Evolutionary conservation across 2,113 vertebrate genomes (phyloP).

Genomic region (Balaenoptera acutorostrata): DNA sequence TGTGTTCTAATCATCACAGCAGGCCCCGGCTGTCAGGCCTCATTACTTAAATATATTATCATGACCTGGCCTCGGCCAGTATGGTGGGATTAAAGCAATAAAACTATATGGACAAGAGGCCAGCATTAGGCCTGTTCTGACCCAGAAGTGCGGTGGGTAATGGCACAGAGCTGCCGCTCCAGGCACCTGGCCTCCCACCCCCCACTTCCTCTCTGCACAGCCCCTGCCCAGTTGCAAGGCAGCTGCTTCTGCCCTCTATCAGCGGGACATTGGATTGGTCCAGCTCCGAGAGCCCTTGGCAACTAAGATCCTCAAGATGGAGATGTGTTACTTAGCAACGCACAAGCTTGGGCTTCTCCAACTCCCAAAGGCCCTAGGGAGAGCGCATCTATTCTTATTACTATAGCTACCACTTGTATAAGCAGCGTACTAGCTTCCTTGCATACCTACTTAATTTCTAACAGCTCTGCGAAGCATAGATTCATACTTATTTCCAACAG

Average conservation of each 20-base stretch:
- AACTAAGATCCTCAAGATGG: not conserved
- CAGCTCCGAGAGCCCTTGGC: not conserved
- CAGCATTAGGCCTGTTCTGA: not conserved
- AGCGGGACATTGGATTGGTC: not conserved
- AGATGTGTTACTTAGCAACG: not conserved
- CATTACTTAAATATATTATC: constrained; percentile 60
- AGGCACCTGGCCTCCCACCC: not conserved
- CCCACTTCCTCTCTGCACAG: not conserved
- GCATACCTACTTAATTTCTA: not conserved
- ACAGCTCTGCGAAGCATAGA: not conserved
- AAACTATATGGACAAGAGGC: constrained; percentile 61
- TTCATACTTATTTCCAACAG: not conserved
- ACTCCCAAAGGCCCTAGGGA: not conserved
- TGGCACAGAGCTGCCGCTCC: not conserved
- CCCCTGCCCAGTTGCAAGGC: not conserved
- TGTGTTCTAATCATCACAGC: constrained; percentile 57
- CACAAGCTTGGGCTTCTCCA: not conserved
- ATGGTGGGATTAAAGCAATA: constrained; percentile 60
- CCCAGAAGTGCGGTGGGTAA: not conserved
- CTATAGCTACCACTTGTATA: not conserved
- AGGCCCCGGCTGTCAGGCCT: constrained; percentile 60
- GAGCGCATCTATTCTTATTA: not conserved
- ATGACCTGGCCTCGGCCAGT: not conserved
- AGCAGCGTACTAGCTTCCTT: not conserved
- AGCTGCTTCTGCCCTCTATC: not conserved